Conservation (phyloP, 2,888 invertebrate species). For the Eilema caniola region DNA sequence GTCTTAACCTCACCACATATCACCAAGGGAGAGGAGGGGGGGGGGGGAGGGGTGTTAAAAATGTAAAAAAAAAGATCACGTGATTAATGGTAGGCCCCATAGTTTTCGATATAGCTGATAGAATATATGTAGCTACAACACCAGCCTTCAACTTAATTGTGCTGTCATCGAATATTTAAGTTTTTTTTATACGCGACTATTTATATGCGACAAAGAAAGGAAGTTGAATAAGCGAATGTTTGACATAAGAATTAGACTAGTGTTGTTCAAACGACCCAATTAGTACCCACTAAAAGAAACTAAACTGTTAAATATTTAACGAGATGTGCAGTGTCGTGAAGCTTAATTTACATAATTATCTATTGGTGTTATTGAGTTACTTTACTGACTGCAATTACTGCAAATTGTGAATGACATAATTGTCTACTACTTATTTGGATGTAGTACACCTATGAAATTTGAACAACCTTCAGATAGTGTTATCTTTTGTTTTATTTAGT, state of each 20-base stretch:
- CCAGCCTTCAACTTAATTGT: too few species aligned
- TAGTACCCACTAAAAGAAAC: not conserved
- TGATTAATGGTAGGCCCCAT: too few species aligned
- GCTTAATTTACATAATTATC: slow-evolving; percentile 22
- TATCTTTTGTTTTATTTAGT: not conserved
- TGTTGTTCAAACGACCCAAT: not conserved
- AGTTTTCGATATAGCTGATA: not conserved
- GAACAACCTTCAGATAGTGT: not conserved
- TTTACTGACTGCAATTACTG: slow-evolving; percentile 6
- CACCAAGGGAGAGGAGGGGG: too few species aligned
- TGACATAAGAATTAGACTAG: not conserved
- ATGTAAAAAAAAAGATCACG: too few species aligned
- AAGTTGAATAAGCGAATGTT: not conserved
- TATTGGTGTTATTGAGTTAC: slow-evolving; percentile 11
- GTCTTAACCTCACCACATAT: too few species aligned
- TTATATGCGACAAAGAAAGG: too few species aligned
- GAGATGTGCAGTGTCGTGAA: slow-evolving; percentile 5
- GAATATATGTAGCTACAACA: not conserved
- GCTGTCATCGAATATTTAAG: not conserved
- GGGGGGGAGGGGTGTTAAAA: too few species aligned
- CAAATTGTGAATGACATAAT: slow-evolving; percentile 10
- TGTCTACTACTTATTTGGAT: not conserved
- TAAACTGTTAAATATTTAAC: slow-evolving; percentile 1
- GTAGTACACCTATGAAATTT: not conserved
- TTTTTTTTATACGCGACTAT: too few species aligned